Base-by-base conservation (phyloP, 2,113 vertebrate genomes). In the Cervus canadensis region DNA sequence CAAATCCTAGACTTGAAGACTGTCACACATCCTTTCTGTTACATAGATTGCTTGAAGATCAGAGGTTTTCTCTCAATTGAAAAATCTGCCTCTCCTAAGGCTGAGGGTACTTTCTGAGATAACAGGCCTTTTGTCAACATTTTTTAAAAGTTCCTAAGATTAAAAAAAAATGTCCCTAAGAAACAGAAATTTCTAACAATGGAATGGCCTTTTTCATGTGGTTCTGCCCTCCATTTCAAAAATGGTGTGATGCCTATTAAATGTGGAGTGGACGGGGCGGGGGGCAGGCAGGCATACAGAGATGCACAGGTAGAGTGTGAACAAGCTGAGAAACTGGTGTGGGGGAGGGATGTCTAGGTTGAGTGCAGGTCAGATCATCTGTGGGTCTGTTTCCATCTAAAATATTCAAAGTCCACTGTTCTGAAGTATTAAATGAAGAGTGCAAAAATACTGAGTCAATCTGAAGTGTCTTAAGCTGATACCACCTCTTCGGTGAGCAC, bases 221-320 rank as follows among this genome's bases (percentile, higher is more conserved):
- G 14, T 19, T 7, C 28, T 57, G 4, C 36, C 28, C 59, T 82
- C 6, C 26, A 36, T 43, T 4, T 57, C 14, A n/a, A 83, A 43
- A 33, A 54, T 0, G 0, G 26, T 3, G 2, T 6, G 17, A n/a
- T n/a, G n/a, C 43, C 57, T 28, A 13, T 21, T 60, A 33, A 50
- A 6, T 33, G 33, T 2, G 3, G 33, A 23, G 5, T 11, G n/a
- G 59, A 19, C 1, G 1, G 30, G 28, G n/a, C 2, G 0, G 2
- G 8, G 33, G 45, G 26, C 1, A 2, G 43, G 12, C 43, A 33
- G 57, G 33, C 48, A 7, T 15, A 36, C 3, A 19, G 78, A 91
- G 33, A 6, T 5, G 0, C 30, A 2, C 7, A 7, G 45, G 74
- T 48, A 52, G n/a, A 43, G 4, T 23, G 57, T 30, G 10, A 33